phyloP scores from a whole-genome alignment of 2,113 vertebrate genomes.

The Pandion haliaetus region DNA sequence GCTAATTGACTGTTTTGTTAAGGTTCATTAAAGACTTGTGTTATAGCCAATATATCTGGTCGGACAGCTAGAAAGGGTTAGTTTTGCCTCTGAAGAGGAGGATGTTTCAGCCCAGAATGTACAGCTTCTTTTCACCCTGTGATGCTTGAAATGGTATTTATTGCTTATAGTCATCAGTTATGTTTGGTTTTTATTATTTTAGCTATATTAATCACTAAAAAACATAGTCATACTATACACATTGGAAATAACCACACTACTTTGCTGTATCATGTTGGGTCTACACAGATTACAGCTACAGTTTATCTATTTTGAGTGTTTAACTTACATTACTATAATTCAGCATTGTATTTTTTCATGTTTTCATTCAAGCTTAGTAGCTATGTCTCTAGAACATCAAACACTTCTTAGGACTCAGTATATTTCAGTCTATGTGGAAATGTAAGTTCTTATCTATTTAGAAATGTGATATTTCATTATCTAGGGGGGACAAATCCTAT shows the following conservation, averaged over 20 bases:
- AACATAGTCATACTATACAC: accelerated
- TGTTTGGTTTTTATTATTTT: background rate
- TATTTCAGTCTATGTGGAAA: background rate
- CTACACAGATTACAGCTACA: background rate
- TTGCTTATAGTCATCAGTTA: background rate
- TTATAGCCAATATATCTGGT: background rate
- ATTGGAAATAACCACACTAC: background rate
- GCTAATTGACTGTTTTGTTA: background rate
- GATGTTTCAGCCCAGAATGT: background rate
- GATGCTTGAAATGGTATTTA: background rate
- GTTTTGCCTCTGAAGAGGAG: background rate
- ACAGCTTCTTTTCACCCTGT: background rate
- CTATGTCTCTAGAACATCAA: background rate
- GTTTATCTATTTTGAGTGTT: background rate
- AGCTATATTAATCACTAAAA: background rate
- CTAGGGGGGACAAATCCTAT: background rate
- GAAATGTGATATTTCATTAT: background rate
- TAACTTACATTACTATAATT: background rate
- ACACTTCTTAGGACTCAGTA: background rate
- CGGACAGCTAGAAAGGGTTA: background rate
- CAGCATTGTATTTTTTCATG: background rate
- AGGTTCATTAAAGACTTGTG: slow-evolving; percentile 6
- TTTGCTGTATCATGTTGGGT: background rate
- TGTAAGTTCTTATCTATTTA: background rate
- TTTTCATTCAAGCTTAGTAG: background rate